Percentiles rank a stretch among this genome's conserved stretches.
Conservation (phyloP, 2,113 vertebrate species). For the Galemys pyrenaicus region DNA sequence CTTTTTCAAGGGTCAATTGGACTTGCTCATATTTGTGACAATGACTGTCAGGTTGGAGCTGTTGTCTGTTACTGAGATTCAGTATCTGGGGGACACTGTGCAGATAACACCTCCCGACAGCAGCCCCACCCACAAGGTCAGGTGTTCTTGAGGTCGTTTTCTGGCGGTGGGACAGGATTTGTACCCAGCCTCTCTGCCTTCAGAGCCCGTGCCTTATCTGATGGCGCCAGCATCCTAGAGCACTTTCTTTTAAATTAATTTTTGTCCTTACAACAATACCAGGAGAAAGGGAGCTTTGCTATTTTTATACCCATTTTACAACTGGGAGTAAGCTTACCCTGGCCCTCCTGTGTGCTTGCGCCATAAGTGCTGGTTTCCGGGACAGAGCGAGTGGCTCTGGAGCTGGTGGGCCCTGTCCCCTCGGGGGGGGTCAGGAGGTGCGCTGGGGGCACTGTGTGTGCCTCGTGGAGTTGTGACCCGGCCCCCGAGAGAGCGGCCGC, state of each 20-base stretch:
- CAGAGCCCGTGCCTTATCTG: neutral
- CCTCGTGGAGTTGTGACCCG: neutral
- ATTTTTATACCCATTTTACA: neutral
- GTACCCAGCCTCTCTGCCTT: neutral
- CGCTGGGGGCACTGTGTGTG: neutral
- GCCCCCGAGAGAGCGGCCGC: accelerated
- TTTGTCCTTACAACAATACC: neutral
- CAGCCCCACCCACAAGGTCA: neutral
- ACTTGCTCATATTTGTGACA: neutral
- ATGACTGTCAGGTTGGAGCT: neutral
- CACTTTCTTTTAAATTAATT: neutral
- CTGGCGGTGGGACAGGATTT: accelerated
- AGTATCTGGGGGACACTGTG: accelerated
- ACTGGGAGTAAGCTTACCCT: neutral
- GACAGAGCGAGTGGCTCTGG: neutral
- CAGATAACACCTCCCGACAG: neutral
- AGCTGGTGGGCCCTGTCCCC: accelerated
- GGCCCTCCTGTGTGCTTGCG: accelerated
- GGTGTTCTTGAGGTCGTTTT: accelerated
- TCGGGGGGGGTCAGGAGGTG: neutral
- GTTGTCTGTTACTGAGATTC: neutral
- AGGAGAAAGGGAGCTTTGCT: neutral
- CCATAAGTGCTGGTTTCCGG: neutral
- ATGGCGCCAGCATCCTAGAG: neutral
- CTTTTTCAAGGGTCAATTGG: too few relatives aligned